Conservation (phyloP, 2,113 vertebrate genomes). For the Spilogale gracilis region DNA sequence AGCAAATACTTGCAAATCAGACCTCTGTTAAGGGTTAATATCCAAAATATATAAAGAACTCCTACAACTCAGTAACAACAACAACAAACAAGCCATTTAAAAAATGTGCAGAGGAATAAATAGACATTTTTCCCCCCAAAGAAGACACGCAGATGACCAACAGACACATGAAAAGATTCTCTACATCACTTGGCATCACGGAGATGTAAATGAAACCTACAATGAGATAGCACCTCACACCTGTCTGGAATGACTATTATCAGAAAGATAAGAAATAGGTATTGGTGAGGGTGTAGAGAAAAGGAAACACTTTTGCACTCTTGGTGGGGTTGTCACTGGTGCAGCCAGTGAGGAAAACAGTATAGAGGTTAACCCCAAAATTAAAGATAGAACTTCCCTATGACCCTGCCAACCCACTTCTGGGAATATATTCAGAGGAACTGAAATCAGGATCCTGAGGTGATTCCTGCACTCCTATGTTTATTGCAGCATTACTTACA, state of each 20-base stretch:
- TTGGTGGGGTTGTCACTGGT: background rate
- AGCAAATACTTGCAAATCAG: background rate
- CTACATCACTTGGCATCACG: too few relatives aligned
- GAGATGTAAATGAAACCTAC: background rate
- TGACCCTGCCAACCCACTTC: background rate
- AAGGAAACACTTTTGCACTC: background rate
- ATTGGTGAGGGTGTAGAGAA: background rate
- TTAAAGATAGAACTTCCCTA: background rate
- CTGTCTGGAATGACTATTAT: background rate
- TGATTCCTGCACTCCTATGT: background rate
- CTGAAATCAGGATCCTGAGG: rapidly evolving
- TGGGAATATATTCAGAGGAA: background rate
- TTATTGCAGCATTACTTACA: background rate
- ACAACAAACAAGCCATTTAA: background rate
- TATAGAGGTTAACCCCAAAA: background rate
- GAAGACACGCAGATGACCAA: background rate
- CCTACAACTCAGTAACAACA: background rate
- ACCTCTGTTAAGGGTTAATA: background rate
- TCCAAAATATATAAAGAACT: background rate
- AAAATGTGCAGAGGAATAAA: background rate
- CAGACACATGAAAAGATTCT: background rate
- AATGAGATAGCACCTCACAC: background rate
- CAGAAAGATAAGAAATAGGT: rapidly evolving
- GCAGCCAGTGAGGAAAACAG: too few relatives aligned
- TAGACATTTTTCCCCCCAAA: too few relatives aligned